These are phyloP conservation scores for Falco punctatus DNA, from an alignment of 2,113 vertebrate genomes.

Conservation along the genomic window DNA sequence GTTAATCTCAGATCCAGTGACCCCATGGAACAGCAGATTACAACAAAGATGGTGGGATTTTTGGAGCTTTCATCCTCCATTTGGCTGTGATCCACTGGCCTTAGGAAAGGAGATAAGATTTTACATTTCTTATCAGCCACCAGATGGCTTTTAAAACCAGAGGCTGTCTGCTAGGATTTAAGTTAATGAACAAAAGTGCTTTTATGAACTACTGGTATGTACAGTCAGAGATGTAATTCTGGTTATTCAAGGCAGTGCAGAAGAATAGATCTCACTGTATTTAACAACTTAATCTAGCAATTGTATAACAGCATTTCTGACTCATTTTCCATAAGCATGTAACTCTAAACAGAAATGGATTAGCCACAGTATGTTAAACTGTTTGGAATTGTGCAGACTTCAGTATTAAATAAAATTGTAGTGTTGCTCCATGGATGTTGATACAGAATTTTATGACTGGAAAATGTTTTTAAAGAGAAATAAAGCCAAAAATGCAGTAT, in stretches of 20 bases:
- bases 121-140: conserved; percentile 57
- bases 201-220: conserved; percentile 59
- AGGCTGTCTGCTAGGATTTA: conserved; percentile 55
- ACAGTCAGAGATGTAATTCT: conserved; percentile 20
- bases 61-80: conserved; percentile 44
- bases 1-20: conserved; percentile 1
- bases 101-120: conserved; percentile 49
- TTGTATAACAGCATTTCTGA: conserved; percentile 29
- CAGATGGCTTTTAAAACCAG: conserved; percentile 50
- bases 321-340: conserved; percentile 22
- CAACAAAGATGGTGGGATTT: conserved; percentile 30
- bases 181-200: conserved; percentile 61
- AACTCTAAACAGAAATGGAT: conserved; percentile 31
- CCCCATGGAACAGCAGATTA: background rate
- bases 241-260: conserved; percentile 40
- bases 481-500: background rate
- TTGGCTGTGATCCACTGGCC: conserved; percentile 55
- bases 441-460: background rate
- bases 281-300: conserved; percentile 51
- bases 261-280: conserved; percentile 33
- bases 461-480: conserved; percentile 24
- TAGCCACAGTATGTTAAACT: background rate
- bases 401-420: background rate
- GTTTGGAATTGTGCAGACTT: background rate
- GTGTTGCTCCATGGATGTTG: background rate